Percentiles rank a stretch among this genome's conserved stretches.
phyloP scores from a whole-genome alignment of 2,888 invertebrate genomes.

The Phymatocera aterrima region DNA sequence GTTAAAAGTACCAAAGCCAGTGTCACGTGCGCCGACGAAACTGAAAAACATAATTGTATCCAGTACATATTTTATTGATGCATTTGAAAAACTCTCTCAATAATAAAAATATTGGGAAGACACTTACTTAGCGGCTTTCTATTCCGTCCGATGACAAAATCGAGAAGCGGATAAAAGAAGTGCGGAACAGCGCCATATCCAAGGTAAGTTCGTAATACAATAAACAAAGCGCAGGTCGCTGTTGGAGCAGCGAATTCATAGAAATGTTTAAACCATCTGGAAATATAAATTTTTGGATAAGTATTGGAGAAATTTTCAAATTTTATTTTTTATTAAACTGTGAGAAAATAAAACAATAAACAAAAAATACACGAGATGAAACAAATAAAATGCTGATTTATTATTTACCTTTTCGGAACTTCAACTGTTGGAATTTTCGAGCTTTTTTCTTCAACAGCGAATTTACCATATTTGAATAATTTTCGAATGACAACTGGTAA shows the following conservation, averaged over 20 bases:
- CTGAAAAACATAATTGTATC: conserved; percentile 74
- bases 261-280: conserved; percentile 86
- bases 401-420: conserved; percentile 82
- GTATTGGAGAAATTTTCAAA: conserved; percentile 37
- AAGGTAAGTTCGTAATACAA: conserved; percentile 77
- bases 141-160: conserved; percentile 69
- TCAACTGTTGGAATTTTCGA: conserved; percentile 76
- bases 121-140: conserved; percentile 75
- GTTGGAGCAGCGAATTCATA: conserved; percentile 83
- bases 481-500: conserved; percentile 82
- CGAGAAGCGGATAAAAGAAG: conserved; percentile 75
- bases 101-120: conserved; percentile 49
- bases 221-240: conserved; percentile 75
- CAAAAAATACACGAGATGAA: conserved; percentile 25
- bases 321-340: conserved; percentile 2
- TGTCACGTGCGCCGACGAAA: conserved; percentile 78
- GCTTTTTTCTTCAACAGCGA: conserved; percentile 77
- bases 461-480: conserved; percentile 85
- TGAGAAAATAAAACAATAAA: conserved; percentile 23
- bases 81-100: background rate
- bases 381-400: conserved; percentile 11
- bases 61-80: background rate
- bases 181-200: conserved; percentile 75
- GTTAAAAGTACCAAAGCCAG: conserved; percentile 80
- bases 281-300: conserved; percentile 50